Evolutionary conservation across 1,140 invertebrate genomes (phyloP).

Genomic region (Elymnias hypermnestra): DNA sequence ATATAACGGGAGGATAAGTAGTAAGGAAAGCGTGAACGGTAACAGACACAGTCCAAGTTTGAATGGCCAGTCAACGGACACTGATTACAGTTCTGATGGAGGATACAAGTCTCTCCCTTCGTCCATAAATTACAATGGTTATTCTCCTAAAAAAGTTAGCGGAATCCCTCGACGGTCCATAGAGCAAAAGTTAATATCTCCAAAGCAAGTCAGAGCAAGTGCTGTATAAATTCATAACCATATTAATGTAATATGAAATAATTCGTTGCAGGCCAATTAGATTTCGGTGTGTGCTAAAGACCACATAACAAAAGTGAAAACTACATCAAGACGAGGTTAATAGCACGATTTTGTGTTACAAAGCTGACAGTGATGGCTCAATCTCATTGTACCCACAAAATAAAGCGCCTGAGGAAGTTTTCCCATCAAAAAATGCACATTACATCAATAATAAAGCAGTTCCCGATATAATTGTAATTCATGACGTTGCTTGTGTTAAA

Average conservation of each 20-base stretch:
- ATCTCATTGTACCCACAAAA: too few species aligned
- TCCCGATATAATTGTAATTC: too few species aligned
- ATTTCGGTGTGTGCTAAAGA: too few species aligned
- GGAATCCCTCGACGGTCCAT: constrained; percentile 68
- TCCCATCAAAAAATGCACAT: too few species aligned
- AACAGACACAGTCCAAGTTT: constrained; percentile 60
- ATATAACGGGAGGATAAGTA: constrained; percentile 60
- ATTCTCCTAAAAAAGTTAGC: constrained; percentile 65
- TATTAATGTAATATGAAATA: too few species aligned
- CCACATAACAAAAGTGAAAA: too few species aligned
- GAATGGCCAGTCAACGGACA: constrained; percentile 69
- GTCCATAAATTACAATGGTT: constrained; percentile 59
- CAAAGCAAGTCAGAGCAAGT: constrained; percentile 61
- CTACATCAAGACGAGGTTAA: not conserved
- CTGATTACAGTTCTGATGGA: constrained; percentile 71
- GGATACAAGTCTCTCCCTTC: constrained; percentile 74
- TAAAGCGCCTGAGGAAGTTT: too few species aligned
- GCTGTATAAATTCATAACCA: constrained; percentile 42
- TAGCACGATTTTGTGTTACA: too few species aligned
- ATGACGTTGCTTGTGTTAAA: not conserved
- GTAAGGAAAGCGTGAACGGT: constrained; percentile 59
- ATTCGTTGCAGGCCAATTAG: constrained; percentile 10
- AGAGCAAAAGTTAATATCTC: constrained; percentile 57
- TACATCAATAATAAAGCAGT: too few species aligned
- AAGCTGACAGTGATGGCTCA: too few species aligned